phyloP scores from a whole-genome alignment of 2,113 vertebrate genomes.

The Plectropomus leopardus region DNA sequence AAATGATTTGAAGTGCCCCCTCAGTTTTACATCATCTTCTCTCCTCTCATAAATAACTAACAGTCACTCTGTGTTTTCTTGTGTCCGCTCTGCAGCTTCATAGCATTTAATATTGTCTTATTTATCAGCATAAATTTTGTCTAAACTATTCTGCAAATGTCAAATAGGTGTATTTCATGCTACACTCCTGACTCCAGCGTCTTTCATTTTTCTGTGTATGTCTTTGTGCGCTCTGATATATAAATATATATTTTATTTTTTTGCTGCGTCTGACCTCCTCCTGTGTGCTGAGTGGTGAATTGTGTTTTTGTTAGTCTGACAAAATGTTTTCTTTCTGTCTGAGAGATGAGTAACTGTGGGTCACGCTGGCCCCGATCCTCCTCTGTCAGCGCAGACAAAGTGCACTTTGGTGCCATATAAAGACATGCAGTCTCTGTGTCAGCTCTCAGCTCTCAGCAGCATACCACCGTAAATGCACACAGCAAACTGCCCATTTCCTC shows the following conservation, averaged over 20 bases:
- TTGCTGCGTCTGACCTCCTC: slow-evolving; percentile 5
- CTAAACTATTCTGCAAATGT: neutral
- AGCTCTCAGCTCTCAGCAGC: slow-evolving; percentile 65
- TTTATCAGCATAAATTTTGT: neutral
- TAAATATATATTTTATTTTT: neutral
- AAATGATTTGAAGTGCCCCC: no score
- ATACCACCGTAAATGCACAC: slow-evolving; percentile 78
- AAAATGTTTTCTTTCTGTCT: slow-evolving; percentile 74
- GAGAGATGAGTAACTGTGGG: slow-evolving; percentile 67
- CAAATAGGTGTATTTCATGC: neutral
- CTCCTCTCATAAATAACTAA: no score
- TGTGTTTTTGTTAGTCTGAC: slow-evolving; percentile 71
- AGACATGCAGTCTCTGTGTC: slow-evolving; percentile 73
- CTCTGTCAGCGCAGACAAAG: slow-evolving; percentile 77
- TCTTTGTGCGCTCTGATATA: neutral
- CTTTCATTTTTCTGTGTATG: neutral
- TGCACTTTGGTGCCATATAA: slow-evolving; percentile 81
- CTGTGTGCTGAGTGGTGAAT: slow-evolving; percentile 41
- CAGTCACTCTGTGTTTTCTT: neutral
- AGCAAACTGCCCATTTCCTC: slow-evolving; percentile 75
- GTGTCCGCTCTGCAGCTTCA: neutral
- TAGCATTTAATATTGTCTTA: no score
- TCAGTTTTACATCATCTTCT: no score
- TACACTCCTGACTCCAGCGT: neutral
- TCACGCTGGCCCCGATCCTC: slow-evolving; percentile 61